These are phyloP conservation scores for Micromussa lordhowensis DNA, from an alignment of 92 coral and sea anemone species.

Conservation along the genomic window DNA sequence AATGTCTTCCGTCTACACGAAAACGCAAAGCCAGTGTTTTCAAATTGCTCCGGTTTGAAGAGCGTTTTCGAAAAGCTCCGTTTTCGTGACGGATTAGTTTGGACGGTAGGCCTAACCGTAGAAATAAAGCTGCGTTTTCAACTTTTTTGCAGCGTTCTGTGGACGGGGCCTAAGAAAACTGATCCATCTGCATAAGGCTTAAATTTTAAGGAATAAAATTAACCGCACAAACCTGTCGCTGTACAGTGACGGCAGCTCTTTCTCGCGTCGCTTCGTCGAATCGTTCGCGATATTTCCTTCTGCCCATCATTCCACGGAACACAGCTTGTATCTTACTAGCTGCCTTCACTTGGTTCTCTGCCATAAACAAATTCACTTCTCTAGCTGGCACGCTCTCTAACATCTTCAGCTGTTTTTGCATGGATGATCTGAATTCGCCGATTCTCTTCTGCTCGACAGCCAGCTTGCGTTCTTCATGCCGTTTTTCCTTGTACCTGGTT, in stretches of 20 bases:
- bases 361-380: conserved; percentile 84
- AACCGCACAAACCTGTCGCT: conserved; percentile 73
- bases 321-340: conserved; percentile 96
- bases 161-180: no score
- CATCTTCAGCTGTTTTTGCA: conserved; percentile 89
- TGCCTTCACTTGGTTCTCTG: conserved; percentile 84
- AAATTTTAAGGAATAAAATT: neutral
- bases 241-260: conserved; percentile 85
- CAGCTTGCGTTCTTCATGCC: conserved; percentile 64
- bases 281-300: conserved; percentile 55
- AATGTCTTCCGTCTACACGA: no score
- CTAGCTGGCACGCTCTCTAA: conserved; percentile 92
- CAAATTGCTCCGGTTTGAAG: no score
- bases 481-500: conserved; percentile 60
- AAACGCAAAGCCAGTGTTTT: no score
- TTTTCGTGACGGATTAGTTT: no score
- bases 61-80: no score
- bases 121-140: no score
- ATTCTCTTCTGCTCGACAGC: conserved; percentile 77
- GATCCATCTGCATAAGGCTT: no score
- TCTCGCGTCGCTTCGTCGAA: conserved; percentile 49
- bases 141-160: no score
- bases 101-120: no score
- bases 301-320: conserved; percentile 81
- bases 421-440: conserved; percentile 81